These are phyloP conservation scores for Drosophila funebris DNA, from an alignment of 1,140 invertebrate genomes.

Conservation along the genomic window DNA sequence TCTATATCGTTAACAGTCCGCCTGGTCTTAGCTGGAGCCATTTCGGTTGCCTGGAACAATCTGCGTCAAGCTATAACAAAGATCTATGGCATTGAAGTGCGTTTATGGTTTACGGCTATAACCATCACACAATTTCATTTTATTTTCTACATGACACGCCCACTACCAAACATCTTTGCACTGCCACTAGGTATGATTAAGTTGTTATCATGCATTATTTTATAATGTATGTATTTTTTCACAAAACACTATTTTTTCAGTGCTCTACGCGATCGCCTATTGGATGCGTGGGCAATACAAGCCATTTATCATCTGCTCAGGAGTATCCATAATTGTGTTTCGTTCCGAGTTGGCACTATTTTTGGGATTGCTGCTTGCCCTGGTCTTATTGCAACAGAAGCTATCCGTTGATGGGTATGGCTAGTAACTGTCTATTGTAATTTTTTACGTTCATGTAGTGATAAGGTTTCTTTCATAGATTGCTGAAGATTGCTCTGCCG, in stretches of 20 bases:
- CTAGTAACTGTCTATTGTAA: neutral
- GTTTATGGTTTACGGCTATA: conserved; percentile 93
- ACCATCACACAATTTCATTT: conserved; percentile 98
- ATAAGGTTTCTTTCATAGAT: conserved; percentile 85
- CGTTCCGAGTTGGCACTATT: conserved; percentile 94
- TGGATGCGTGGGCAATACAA: conserved; percentile 92
- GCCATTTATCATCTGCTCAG: conserved; percentile 93
- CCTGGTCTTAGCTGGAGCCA: conserved; percentile 89
- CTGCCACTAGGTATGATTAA: conserved; percentile 91
- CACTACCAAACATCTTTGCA: conserved; percentile 98
- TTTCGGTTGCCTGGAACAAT: conserved; percentile 89
- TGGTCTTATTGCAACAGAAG: conserved; percentile 89
- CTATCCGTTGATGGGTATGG: conserved; percentile 85
- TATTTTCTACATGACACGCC: conserved; percentile 97
- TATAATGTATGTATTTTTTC: no score
- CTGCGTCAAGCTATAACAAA: conserved; percentile 89
- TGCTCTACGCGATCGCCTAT: conserved; percentile 92
- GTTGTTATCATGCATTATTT: neutral
- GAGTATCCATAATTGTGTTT: conserved; percentile 95
- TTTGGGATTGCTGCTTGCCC: conserved; percentile 93
- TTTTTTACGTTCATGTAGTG: neutral
- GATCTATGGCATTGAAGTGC: conserved; percentile 91
- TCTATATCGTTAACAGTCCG: conserved; percentile 89
- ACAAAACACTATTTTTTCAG: no score
- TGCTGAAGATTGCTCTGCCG: conserved; percentile 89